Conservation (phyloP, 1,140 invertebrate species). For the Halictus rubicundus region DNA sequence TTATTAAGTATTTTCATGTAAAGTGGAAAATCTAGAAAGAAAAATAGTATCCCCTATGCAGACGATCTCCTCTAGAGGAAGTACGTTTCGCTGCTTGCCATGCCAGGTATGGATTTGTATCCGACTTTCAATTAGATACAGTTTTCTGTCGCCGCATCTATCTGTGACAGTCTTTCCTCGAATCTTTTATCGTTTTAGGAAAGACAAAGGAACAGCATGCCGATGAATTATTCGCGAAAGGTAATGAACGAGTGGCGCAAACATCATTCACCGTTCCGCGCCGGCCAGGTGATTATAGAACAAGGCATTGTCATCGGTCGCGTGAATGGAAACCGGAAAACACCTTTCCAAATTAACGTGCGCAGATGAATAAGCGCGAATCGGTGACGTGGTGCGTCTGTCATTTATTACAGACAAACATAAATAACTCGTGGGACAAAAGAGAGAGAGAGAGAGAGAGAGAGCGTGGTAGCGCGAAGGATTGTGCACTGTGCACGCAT, state of each 20-base stretch:
- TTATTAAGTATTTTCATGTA: too few species aligned
- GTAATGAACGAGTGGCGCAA: not conserved
- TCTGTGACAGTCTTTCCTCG: too few species aligned
- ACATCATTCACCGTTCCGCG: conserved; percentile 30
- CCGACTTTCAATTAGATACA: too few species aligned
- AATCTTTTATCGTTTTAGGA: too few species aligned
- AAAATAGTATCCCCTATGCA: too few species aligned
- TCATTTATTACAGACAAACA: not conserved
- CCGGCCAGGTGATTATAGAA: conserved; percentile 65
- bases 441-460: not conserved
- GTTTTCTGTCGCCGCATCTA: too few species aligned
- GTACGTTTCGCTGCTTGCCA: too few species aligned
- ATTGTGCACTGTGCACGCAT: not conserved
- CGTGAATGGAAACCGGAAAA: conserved; percentile 55
- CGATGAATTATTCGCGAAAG: not conserved
- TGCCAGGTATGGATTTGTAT: too few species aligned
- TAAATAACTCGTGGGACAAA: not conserved
- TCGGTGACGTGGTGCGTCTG: not conserved
- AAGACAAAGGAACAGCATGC: too few species aligned
- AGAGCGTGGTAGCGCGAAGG: not conserved
- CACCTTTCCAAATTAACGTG: conserved; percentile 54
- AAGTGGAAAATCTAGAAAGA: too few species aligned
- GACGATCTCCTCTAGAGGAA: too few species aligned
- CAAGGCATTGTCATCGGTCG: conserved; percentile 60
- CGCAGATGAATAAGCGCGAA: conserved; percentile 28